These are phyloP conservation scores for Esox niger DNA, from an alignment of 2,113 vertebrate genomes.

Conservation along the genomic window DNA sequence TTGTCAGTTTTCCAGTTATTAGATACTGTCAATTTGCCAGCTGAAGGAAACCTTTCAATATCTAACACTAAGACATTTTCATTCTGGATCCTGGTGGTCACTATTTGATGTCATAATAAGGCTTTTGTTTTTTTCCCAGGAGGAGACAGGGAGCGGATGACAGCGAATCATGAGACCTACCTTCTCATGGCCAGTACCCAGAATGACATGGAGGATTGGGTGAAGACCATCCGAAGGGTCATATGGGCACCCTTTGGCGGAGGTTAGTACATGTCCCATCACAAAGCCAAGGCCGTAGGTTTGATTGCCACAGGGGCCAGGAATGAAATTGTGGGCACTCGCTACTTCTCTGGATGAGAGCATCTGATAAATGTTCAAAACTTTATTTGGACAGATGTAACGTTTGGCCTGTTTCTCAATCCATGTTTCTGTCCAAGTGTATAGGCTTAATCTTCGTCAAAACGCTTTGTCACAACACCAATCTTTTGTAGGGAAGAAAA, in stretches of 20 bases:
- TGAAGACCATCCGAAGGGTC: slow-evolving; percentile 94
- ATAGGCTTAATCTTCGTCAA: too few relatives aligned
- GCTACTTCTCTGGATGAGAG: too few relatives aligned
- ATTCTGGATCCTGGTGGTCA: neutral
- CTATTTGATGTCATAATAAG: neutral
- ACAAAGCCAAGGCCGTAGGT: neutral
- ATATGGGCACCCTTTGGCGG: slow-evolving; percentile 99
- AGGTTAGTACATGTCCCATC: slow-evolving; percentile 88
- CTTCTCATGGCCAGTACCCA: slow-evolving; percentile 99
- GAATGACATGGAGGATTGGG: slow-evolving; percentile 99
- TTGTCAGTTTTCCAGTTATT: too few relatives aligned
- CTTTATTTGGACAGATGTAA: too few relatives aligned
- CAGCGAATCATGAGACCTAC: slow-evolving; percentile 97
- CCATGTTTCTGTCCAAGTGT: too few relatives aligned
- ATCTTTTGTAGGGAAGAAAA: neutral
- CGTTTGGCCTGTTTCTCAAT: too few relatives aligned
- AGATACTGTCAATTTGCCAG: too few relatives aligned
- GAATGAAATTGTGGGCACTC: too few relatives aligned
- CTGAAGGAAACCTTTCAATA: too few relatives aligned
- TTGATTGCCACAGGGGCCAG: too few relatives aligned
- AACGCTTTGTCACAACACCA: too few relatives aligned
- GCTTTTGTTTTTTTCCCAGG: slow-evolving; percentile 63
- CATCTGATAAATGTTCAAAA: too few relatives aligned
- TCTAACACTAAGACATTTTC: neutral
- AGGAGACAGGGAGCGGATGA: slow-evolving; percentile 96